Evolutionary conservation across 2,888 invertebrate genomes (phyloP), one percentile per base, ranked within the genome.

Genomic region (Thera britannica): DNA sequence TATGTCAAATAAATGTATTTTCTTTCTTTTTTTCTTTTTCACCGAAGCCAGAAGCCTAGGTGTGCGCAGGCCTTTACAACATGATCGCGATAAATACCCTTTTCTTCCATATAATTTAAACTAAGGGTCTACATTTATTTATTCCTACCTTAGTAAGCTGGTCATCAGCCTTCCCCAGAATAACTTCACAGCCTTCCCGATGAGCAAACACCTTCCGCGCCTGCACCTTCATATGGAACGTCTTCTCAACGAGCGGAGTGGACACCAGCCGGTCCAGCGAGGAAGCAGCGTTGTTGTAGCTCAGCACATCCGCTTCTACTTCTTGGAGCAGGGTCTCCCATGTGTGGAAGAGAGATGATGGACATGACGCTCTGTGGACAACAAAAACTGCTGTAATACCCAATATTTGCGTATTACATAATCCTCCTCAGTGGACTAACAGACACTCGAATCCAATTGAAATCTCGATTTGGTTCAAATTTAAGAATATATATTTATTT

Each of bases 321-420:
- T 98, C 98, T 86, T 98, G 97, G 69, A 98, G 95, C 70, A 98
- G 94, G 72, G 96, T 96, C 90, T 98, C 98, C 98, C 98, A 98
- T 70, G 97, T 96, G 86, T 98, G 97, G 89, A 98, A 98, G 82
- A 98, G 95, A 56, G 97, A 96, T 2, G 93, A 93, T 64, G 96
- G 96, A 82, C 97, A 97, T 70, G 96, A 95, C 70, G 97, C 96
- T 89, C 97, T 97, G 63, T 48, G 36, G 23, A 63, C 51, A 59
- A 61, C 35, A 44, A 9, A 46, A 9, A 23, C 23, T 46, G 9
- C 44, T 46, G 44, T 46, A 9, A 46, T 9, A 9, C 9, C 8
- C 8, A 44, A 5, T 4, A 44, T 7, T 44, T 7, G 3, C 23
- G 23, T 0, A 38, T 38, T 38, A 5, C 38, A 44, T 44, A 44